phyloP scores from a whole-genome alignment of 1,140 invertebrate species.

The Orchesella cincta region DNA sequence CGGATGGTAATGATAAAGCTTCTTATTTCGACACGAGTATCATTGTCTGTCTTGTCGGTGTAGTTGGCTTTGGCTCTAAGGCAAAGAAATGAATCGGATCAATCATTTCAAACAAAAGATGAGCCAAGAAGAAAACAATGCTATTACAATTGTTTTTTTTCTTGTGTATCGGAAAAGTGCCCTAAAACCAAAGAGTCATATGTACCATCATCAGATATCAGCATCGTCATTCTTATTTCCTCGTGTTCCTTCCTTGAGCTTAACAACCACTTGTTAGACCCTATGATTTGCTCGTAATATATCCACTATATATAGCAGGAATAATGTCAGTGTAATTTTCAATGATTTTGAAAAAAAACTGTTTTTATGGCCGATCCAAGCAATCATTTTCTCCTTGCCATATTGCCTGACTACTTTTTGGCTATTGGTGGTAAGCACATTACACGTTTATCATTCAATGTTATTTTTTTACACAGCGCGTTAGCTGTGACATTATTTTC shows the following conservation, averaged over 20 bases:
- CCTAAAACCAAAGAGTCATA: background rate
- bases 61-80: background rate
- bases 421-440: no score
- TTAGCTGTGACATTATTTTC: no score
- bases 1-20: background rate
- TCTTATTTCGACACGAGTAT: no score
- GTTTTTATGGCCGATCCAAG: background rate
- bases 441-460: no score
- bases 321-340: background rate
- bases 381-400: no score
- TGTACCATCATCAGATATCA: background rate
- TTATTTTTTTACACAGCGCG: no score
- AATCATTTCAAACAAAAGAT: slow-evolving; percentile 9
- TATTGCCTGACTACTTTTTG: no score
- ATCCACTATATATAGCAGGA: background rate
- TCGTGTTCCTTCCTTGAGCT: no score
- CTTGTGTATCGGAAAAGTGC: background rate
- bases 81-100: slow-evolving; percentile 18
- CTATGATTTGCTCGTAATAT: background rate
- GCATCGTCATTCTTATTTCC: background rate
- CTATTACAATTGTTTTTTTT: background rate
- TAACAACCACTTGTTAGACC: no score
- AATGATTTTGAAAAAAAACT: background rate
- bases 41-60: no score
- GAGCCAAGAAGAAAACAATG: slow-evolving; percentile 22